Conservation (phyloP, 2,888 invertebrate genomes). For the Hirtodrosophila cameraria region DNA sequence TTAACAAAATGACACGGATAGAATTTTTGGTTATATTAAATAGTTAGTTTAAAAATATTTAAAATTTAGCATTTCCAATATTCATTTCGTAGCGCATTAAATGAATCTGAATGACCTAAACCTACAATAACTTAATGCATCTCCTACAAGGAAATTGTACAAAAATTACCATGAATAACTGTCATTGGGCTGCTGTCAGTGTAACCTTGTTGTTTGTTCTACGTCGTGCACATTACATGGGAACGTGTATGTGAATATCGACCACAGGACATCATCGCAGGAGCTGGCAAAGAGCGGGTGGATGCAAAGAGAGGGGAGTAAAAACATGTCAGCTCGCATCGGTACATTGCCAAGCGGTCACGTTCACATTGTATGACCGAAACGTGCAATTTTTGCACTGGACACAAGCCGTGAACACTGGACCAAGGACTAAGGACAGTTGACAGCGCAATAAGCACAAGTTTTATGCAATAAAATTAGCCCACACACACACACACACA, state of each 20-base stretch:
- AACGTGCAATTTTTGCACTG: constrained; percentile 70
- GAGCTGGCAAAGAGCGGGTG: neutral
- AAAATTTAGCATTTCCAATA: neutral
- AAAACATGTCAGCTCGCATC: constrained; percentile 39
- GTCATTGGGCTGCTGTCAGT: constrained; percentile 53
- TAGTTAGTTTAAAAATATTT: neutral
- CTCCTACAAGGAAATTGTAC: constrained; percentile 31
- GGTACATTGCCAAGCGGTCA: constrained; percentile 70
- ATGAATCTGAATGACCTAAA: neutral
- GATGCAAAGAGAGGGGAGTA: neutral
- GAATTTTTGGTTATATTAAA: no score
- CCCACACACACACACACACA: constrained; percentile 41
- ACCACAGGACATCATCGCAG: constrained; percentile 41
- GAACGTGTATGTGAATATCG: constrained; percentile 51
- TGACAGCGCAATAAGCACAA: constrained; percentile 71
- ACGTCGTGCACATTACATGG: constrained; percentile 67
- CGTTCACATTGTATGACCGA: constrained; percentile 74
- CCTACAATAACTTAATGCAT: constrained; percentile 16
- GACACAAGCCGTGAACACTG: constrained; percentile 22
- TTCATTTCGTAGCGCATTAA: constrained; percentile 34
- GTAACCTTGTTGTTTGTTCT: constrained; percentile 41
- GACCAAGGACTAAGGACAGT: constrained; percentile 26
- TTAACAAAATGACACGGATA: no score
- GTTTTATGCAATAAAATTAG: constrained; percentile 78
- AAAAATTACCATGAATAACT: constrained; percentile 74